A percentile compares a stretch with the other conserved stretches of the same genome.
Conservation (phyloP, 2,113 vertebrate genomes). For the Lota lota region DNA sequence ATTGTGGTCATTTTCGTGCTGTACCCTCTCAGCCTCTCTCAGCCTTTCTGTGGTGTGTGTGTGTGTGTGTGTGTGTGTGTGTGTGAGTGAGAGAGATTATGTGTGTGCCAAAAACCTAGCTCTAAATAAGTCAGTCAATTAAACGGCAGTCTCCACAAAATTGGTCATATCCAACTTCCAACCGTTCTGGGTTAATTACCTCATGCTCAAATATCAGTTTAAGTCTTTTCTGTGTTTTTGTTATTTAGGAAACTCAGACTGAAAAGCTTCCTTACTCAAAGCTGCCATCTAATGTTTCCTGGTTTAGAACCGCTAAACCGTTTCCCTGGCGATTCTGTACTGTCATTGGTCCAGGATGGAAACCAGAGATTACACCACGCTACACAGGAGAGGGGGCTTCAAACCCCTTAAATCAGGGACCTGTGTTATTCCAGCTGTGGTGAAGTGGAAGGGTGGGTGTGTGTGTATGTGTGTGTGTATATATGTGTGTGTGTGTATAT, state of each 20-base stretch:
- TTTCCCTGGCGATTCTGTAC: constrained; percentile 16
- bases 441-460: background rate
- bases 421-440: constrained; percentile 75
- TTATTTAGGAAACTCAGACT: too few species aligned
- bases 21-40: too few species aligned
- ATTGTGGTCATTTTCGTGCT: too few species aligned
- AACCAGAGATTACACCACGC: constrained; percentile 42
- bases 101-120: too few species aligned
- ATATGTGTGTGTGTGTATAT: too few species aligned
- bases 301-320: constrained; percentile 32
- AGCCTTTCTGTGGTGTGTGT: too few species aligned
- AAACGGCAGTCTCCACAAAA: too few species aligned
- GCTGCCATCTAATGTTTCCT: constrained; percentile 11
- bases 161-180: too few species aligned
- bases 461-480: too few species aligned
- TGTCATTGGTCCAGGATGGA: background rate
- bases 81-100: too few species aligned
- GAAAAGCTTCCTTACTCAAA: constrained; percentile 17
- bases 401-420: constrained; percentile 57
- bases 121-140: too few species aligned
- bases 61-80: too few species aligned
- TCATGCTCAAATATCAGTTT: background rate
- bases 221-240: background rate
- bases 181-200: background rate
- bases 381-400: constrained; percentile 39